phyloP scores from a whole-genome alignment of 2,113 vertebrate genomes.

The Polypterus senegalus region DNA sequence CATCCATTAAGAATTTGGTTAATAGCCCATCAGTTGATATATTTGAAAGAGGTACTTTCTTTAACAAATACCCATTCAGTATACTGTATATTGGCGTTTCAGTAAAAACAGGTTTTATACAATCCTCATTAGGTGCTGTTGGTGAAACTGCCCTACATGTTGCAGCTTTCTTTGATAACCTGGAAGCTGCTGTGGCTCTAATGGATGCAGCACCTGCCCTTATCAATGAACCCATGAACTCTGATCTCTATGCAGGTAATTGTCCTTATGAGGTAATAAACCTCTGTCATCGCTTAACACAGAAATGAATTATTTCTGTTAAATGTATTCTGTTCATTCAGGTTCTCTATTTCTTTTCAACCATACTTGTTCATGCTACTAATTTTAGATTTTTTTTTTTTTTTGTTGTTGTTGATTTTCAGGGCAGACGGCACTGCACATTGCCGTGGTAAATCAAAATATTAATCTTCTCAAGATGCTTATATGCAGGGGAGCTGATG shows the following conservation, averaged over 20 bases:
- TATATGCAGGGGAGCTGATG: constrained; percentile 61
- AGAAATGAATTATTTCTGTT: too few relatives aligned
- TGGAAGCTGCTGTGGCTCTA: constrained; percentile 64
- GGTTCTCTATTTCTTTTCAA: too few relatives aligned
- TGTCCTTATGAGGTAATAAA: too few relatives aligned
- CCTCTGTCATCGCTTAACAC: too few relatives aligned
- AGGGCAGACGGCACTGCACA: constrained; percentile 84
- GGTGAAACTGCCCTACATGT: constrained; percentile 86
- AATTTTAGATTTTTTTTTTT: too few relatives aligned
- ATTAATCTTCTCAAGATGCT: constrained; percentile 60
- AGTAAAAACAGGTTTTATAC: too few relatives aligned
- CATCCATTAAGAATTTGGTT: constrained; percentile 67
- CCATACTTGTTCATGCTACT: too few relatives aligned
- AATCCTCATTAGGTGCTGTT: constrained; percentile 54
- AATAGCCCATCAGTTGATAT: constrained; percentile 61
- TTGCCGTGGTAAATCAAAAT: constrained; percentile 82
- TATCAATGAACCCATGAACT: constrained; percentile 81
- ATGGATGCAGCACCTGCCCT: constrained; percentile 79
- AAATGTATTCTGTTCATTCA: too few relatives aligned
- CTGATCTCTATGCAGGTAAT: constrained; percentile 76
- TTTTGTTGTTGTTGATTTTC: constrained; percentile 17
- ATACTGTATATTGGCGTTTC: too few relatives aligned
- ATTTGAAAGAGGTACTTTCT: constrained; percentile 66
- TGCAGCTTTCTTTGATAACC: constrained; percentile 67
- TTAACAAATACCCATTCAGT: too few relatives aligned